Evolutionary conservation across 1,140 invertebrate species (phyloP), one percentile per base, ranked within the genome.

Genomic region (Mamestra configurata): DNA sequence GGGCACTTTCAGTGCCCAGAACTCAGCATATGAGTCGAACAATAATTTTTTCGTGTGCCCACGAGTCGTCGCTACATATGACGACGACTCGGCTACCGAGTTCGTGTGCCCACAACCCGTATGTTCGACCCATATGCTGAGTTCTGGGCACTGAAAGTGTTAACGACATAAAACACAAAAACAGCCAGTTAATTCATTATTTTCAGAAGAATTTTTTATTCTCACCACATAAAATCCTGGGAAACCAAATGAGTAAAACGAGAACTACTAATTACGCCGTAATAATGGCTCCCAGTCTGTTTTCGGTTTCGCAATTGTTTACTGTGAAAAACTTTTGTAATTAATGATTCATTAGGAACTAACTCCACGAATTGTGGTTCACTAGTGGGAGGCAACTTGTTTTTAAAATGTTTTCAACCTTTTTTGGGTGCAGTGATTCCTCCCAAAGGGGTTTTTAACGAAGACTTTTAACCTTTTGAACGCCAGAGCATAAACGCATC

Each of bases 261-360:
- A 77, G 73, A 64, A 27, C 24, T 35, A 64, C 43, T 61, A 77
- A 64, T 77, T 77, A 7, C 40, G 31, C 0, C 24, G 37, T 18
- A 24, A 40, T 75, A 77, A 77, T 77, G 73, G 73, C 24, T 20
- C n/a, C 11, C 46, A 31, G 37, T 15, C 53, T 75, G 55, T 61
- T 77, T 35, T 49, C 73, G 40, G 27, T 43, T 49, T 37, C 57
- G 5, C 73, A 59, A 77, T 64, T 77, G 73, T 77, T 77, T 61
- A 35, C 73, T 37, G 18, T n/a, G 37, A 75, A 75, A 75, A 77
- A 77, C 73, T 77, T 77, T n/a, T 31, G 57, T 77, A 77, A 77
- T 77, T 77, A 77, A 77, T 64, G 55, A 35, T 64, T 76, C 57
- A 64, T 77, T 64, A 77, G 22, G 40, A 77, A 64, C 55, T 37